These are phyloP conservation scores for Diorhabda elongata DNA, from an alignment of 1,140 invertebrate species.

Conservation along the genomic window DNA sequence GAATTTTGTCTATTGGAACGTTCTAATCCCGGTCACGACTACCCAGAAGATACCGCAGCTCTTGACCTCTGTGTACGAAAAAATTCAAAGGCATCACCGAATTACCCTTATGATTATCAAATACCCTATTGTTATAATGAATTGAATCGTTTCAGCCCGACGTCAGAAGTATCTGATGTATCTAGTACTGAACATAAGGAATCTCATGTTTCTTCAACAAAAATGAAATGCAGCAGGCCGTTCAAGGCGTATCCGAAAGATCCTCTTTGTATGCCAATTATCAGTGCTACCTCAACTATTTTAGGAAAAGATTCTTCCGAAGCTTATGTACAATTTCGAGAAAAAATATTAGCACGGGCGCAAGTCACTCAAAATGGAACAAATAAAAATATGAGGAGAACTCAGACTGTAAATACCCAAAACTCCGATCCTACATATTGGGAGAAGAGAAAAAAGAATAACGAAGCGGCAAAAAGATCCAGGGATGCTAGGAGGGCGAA, in stretches of 20 bases:
- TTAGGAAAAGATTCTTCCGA: slow-evolving; percentile 50
- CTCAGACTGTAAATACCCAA: slow-evolving; percentile 29
- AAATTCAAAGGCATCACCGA: neutral
- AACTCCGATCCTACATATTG: slow-evolving; percentile 72
- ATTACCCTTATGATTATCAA: slow-evolving; percentile 6
- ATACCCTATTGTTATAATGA: neutral
- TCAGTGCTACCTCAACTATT: neutral
- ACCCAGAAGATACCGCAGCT: neutral
- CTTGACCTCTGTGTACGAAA: slow-evolving; percentile 13
- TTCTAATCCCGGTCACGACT: slow-evolving; percentile 4
- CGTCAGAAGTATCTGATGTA: slow-evolving; percentile 10
- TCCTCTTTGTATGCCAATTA: neutral
- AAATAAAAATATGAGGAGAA: slow-evolving; percentile 64
- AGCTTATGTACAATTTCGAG: slow-evolving; percentile 63
- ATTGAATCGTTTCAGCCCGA: neutral
- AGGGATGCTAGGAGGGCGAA: slow-evolving; percentile 84
- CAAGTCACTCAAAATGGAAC: slow-evolving; percentile 55
- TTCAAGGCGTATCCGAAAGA: slow-evolving; percentile 16
- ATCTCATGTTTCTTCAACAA: neutral
- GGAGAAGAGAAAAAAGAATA: slow-evolving; percentile 87
- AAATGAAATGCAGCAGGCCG: slow-evolving; percentile 4
- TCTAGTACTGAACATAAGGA: slow-evolving; percentile 6
- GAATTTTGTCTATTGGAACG: neutral
- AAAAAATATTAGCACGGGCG: slow-evolving; percentile 62
- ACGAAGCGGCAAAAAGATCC: slow-evolving; percentile 92